Conservation (phyloP, 2,888 invertebrate genomes). For the Drosophila barbarae region DNA sequence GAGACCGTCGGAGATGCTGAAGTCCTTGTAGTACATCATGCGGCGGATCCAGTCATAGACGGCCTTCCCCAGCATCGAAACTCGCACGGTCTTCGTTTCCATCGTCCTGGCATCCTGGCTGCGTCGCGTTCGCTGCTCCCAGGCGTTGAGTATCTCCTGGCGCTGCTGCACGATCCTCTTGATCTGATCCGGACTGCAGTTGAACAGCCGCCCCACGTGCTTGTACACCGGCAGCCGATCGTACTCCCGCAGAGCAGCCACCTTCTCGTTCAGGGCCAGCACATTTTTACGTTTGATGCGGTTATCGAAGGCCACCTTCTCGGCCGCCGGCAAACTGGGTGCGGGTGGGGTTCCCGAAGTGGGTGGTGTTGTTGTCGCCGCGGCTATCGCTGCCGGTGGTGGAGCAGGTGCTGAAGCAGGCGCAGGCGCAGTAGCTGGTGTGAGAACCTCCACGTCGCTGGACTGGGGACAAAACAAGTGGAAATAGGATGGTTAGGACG, state of each 20-base stretch:
- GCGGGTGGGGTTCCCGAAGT: slow-evolving; percentile 15
- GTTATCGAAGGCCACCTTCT: slow-evolving; percentile 76
- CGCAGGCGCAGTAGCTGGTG: slow-evolving; percentile 24
- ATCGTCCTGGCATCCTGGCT: slow-evolving; percentile 69
- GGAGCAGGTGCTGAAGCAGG: slow-evolving; percentile 21
- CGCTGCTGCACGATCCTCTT: slow-evolving; percentile 77
- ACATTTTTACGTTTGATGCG: slow-evolving; percentile 78
- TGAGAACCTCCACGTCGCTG: slow-evolving; percentile 24
- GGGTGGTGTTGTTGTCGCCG: slow-evolving; percentile 8
- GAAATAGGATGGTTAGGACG: not conserved
- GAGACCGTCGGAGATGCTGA: slow-evolving; percentile 75
- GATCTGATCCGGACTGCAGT: slow-evolving; percentile 78
- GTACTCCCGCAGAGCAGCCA: slow-evolving; percentile 77
- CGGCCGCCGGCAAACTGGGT: slow-evolving; percentile 51
- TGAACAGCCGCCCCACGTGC: slow-evolving; percentile 77
- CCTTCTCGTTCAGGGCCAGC: slow-evolving; percentile 77
- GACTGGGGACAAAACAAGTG: slow-evolving; percentile 19
- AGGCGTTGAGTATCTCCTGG: slow-evolving; percentile 72
- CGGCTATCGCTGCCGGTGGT: not conserved
- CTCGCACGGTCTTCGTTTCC: slow-evolving; percentile 75
- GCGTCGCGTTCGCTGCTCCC: slow-evolving; percentile 77
- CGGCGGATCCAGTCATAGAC: slow-evolving; percentile 78
- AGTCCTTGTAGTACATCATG: slow-evolving; percentile 78
- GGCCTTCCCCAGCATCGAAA: slow-evolving; percentile 76
- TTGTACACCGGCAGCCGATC: slow-evolving; percentile 77